A percentile compares a stretch with the other conserved stretches of the same genome.
Conservation (phyloP, 2,113 vertebrate species). For the Ameiurus melas region DNA sequence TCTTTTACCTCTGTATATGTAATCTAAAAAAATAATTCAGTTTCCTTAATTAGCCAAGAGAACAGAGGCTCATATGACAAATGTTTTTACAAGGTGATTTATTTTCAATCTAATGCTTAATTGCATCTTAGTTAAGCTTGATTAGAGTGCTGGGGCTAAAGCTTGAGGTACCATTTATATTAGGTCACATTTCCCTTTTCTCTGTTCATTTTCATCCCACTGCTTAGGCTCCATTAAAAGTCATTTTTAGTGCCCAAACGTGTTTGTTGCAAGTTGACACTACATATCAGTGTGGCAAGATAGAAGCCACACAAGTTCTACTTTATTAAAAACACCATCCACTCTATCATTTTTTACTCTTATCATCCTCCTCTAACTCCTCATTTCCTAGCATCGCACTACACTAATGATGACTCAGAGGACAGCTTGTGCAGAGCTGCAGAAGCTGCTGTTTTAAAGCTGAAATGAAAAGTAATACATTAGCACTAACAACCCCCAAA, state of each 20-base stretch:
- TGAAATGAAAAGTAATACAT: conserved; percentile 67
- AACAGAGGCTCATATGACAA: conserved; percentile 75
- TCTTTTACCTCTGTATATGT: conserved; percentile 73
- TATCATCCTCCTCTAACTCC: neutral
- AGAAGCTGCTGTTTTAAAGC: neutral
- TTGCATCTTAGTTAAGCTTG: conserved; percentile 77
- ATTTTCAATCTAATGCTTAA: conserved; percentile 70
- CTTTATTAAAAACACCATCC: conserved; percentile 53
- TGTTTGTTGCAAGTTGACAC: conserved; percentile 59
- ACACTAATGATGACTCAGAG: conserved; percentile 64
- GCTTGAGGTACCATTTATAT: conserved; percentile 48
- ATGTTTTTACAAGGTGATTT: conserved; percentile 80
- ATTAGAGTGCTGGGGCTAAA: conserved; percentile 51
- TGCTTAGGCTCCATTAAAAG: conserved; percentile 58
- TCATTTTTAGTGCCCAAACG: conserved; percentile 31
- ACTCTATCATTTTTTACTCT: no score
- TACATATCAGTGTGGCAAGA: no score
- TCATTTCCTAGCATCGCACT: neutral
- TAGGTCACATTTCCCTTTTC: conserved; percentile 59
- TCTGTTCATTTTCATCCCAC: conserved; percentile 39
- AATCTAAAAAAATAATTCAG: conserved; percentile 65
- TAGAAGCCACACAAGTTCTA: conserved; percentile 41
- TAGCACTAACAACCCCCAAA: conserved; percentile 60
- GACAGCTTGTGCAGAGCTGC: conserved; percentile 38
- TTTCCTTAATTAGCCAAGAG: conserved; percentile 73